A percentile compares a stretch with the other conserved stretches of the same genome.
phyloP scores from a whole-genome alignment of 1,140 invertebrate genomes.

The Aphidius ervi region DNA sequence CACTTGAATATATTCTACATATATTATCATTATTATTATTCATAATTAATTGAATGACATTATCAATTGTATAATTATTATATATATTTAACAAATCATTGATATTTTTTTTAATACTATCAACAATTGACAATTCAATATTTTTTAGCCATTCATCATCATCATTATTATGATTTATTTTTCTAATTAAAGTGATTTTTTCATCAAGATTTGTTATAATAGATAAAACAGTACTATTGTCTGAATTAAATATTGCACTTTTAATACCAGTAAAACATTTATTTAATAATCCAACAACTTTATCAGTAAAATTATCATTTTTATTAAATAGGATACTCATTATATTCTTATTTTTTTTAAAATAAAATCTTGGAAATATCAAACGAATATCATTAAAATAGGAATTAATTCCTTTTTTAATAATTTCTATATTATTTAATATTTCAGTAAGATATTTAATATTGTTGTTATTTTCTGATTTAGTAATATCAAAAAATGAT shows the following conservation, averaged over 20 bases:
- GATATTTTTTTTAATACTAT: conserved; percentile 2
- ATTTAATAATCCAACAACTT: conserved; percentile 48
- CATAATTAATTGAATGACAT: conserved; percentile 1
- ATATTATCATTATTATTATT: too few relatives aligned
- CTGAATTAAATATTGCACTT: conserved; percentile 42
- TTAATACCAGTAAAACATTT: conserved; percentile 60
- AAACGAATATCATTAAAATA: conserved; percentile 73
- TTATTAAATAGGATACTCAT: conserved; percentile 69
- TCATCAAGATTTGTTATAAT: conserved; percentile 39
- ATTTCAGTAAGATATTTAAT: conserved; percentile 54
- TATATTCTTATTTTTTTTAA: conserved; percentile 81
- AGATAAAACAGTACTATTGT: conserved; percentile 55
- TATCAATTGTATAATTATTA: not conserved
- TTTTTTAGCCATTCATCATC: conserved; percentile 2
- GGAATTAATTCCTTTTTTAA: conserved; percentile 58
- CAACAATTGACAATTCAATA: conserved; percentile 5
- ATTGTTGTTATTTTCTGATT: conserved; percentile 52
- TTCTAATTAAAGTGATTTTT: conserved; percentile 17
- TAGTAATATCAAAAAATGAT: conserved; percentile 54
- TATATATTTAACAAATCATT: not conserved
- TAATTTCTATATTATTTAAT: conserved; percentile 50
- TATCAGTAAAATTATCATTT: not conserved
- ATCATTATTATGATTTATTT: not conserved
- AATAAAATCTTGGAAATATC: conserved; percentile 81
- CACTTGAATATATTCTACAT: conserved; percentile 32